Percentiles rank a stretch among this genome's conserved stretches.
phyloP scores from a whole-genome alignment of 2,888 invertebrate genomes.

The Anagyrus pseudococci region DNA sequence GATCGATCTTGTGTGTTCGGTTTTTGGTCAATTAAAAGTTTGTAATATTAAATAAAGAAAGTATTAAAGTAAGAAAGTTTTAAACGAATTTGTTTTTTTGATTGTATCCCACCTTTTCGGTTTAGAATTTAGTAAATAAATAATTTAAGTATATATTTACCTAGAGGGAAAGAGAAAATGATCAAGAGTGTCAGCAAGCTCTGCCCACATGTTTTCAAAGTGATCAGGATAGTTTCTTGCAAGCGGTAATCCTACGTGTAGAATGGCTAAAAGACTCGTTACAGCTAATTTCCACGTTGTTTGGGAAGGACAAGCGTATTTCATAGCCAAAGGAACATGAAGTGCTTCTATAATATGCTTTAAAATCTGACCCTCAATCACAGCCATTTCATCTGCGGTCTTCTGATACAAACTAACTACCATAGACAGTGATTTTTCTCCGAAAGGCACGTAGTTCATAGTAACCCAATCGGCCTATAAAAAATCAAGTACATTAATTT shows the following conservation, averaged over 20 bases:
- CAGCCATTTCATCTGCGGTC: conserved; percentile 74
- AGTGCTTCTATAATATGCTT: conserved; percentile 75
- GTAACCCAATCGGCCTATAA: conserved; percentile 75
- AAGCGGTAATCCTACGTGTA: conserved; percentile 86
- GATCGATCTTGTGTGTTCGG: not conserved
- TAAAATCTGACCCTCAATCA: conserved; percentile 75
- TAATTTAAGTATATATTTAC: conserved; percentile 60
- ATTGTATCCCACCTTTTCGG: too few species aligned
- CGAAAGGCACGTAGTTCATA: conserved; percentile 86
- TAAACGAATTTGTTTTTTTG: too few species aligned
- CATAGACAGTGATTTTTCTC: conserved; percentile 79
- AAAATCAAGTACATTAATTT: conserved; percentile 10
- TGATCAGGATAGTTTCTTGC: conserved; percentile 80
- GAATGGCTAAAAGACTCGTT: conserved; percentile 75
- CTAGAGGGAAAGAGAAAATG: conserved; percentile 89
- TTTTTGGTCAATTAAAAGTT: not conserved
- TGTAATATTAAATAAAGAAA: too few species aligned
- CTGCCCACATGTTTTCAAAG: conserved; percentile 84
- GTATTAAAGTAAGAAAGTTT: too few species aligned
- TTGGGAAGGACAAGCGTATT: conserved; percentile 81
- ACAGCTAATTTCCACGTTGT: conserved; percentile 86
- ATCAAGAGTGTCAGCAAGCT: conserved; percentile 84
- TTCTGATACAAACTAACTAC: conserved; percentile 78
- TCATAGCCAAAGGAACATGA: conserved; percentile 77
- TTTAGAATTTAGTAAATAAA: too few species aligned